Percentiles rank a stretch among this genome's conserved stretches.
phyloP scores from a whole-genome alignment of 2,797 vertebrate genomes.

The Melanotaenia pygmaea region DNA sequence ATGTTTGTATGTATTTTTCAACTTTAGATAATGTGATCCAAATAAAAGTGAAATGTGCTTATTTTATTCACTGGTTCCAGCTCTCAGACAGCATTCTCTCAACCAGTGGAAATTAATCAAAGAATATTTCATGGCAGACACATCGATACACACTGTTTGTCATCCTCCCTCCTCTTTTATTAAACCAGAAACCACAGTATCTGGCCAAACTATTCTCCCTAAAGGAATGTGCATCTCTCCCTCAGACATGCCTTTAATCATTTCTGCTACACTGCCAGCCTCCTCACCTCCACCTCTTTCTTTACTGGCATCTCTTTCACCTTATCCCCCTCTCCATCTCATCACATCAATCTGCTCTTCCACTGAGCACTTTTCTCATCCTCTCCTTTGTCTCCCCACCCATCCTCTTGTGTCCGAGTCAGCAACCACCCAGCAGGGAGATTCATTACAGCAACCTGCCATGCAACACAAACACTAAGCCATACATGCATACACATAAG shows the following conservation, averaged over 20 bases:
- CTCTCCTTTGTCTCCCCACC: slow-evolving; percentile 60
- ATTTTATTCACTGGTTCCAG: background rate
- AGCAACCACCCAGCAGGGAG: slow-evolving; percentile 63
- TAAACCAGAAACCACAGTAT: slow-evolving; percentile 23
- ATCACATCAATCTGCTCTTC: slow-evolving; percentile 55
- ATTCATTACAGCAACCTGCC: slow-evolving; percentile 66
- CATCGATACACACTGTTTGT: slow-evolving; percentile 7
- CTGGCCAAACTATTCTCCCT: slow-evolving; percentile 4
- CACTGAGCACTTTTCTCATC: slow-evolving; percentile 47
- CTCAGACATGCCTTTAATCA: slow-evolving; percentile 54
- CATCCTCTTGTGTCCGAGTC: slow-evolving; percentile 47
- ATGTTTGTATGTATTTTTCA: background rate
- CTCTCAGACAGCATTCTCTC: slow-evolving; percentile 6
- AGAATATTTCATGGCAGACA: background rate
- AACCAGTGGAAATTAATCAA: slow-evolving; percentile 13
- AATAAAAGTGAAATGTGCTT: background rate
- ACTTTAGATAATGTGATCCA: background rate
- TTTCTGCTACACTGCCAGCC: slow-evolving; percentile 56
- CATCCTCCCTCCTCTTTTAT: slow-evolving; percentile 25
- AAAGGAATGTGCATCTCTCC: slow-evolving; percentile 45
- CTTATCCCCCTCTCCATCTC: slow-evolving; percentile 37
- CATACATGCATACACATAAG: slow-evolving; percentile 11
- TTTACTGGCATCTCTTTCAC: slow-evolving; percentile 37
- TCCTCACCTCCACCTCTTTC: slow-evolving; percentile 29
- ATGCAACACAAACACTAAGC: slow-evolving; percentile 1